A percentile compares a stretch with the other conserved stretches of the same genome.
These are phyloP conservation scores for Peromyscus californicus DNA, from an alignment of 2,113 vertebrate species.

Conservation along the genomic window DNA sequence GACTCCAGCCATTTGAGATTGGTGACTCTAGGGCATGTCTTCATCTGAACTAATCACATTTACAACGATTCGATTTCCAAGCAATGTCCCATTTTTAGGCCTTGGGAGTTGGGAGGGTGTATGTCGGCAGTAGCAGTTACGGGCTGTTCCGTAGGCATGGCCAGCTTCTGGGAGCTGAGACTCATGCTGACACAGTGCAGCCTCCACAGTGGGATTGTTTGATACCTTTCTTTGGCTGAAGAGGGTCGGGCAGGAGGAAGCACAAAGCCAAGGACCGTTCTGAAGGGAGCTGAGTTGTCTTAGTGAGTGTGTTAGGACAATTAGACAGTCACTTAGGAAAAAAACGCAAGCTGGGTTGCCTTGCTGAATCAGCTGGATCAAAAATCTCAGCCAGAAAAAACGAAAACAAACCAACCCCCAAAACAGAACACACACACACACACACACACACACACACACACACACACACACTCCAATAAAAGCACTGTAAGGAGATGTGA, in stretches of 20 bases:
- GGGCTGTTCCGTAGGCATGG: neutral
- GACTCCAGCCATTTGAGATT: neutral
- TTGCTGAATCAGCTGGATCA: neutral
- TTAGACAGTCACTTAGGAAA: accelerated
- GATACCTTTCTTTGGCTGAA: neutral
- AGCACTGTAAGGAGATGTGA: neutral
- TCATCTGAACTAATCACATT: neutral
- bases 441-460: neutral
- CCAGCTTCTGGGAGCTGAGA: neutral
- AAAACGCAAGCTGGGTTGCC: neutral
- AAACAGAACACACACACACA: neutral
- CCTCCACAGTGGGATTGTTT: neutral
- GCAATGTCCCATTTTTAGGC: neutral
- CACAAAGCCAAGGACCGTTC: neutral
- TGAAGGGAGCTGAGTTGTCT: neutral
- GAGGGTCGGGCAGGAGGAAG: neutral
- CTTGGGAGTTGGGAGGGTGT: neutral
- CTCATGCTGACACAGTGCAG: neutral
- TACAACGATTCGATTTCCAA: neutral
- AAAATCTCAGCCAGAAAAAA: neutral
- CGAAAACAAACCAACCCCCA: neutral
- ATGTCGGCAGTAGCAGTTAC: too few relatives aligned
- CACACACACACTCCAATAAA: neutral
- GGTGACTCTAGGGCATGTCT: neutral
- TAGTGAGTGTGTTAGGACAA: accelerated